These are phyloP conservation scores for Petrolisthes manimaculis DNA, from an alignment of 2,888 invertebrate species.

Conservation along the genomic window DNA sequence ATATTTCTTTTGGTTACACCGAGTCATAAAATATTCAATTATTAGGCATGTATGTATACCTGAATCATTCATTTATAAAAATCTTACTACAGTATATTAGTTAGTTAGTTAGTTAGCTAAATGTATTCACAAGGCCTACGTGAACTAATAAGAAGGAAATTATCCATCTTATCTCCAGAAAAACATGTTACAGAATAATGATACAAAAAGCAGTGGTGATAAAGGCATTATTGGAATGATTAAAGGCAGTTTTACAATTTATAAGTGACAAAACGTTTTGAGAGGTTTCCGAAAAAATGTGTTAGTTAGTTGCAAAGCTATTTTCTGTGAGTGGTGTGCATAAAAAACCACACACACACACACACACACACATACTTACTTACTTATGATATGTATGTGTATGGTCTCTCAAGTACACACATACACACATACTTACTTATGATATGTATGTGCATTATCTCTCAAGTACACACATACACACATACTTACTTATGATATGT, in stretches of 20 bases:
- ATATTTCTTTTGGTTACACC: slow-evolving; percentile 4
- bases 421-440: not conserved
- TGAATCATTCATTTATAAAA: not conserved
- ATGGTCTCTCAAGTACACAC: slow-evolving; percentile 39
- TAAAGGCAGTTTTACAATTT: not conserved
- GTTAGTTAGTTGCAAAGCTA: not conserved
- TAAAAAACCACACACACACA: no score
- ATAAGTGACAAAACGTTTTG: not conserved
- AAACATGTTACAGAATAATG: not conserved
- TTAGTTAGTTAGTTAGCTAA: not conserved
- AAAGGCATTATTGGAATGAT: slow-evolving; percentile 47
- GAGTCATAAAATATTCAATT: not conserved
- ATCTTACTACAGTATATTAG: not conserved
- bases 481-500: not conserved
- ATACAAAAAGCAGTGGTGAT: slow-evolving; percentile 2
- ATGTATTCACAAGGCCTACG: no score
- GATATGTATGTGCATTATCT: not conserved
- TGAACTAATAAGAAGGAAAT: no score
- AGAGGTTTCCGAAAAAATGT: not conserved
- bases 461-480: no score
- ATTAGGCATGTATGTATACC: not conserved
- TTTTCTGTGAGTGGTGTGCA: not conserved
- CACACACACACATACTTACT: no score
- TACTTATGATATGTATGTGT: not conserved
- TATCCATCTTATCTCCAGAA: not conserved